Evolutionary conservation across 1,140 invertebrate genomes (phyloP).

Genomic region (Hormaphis cornu): DNA sequence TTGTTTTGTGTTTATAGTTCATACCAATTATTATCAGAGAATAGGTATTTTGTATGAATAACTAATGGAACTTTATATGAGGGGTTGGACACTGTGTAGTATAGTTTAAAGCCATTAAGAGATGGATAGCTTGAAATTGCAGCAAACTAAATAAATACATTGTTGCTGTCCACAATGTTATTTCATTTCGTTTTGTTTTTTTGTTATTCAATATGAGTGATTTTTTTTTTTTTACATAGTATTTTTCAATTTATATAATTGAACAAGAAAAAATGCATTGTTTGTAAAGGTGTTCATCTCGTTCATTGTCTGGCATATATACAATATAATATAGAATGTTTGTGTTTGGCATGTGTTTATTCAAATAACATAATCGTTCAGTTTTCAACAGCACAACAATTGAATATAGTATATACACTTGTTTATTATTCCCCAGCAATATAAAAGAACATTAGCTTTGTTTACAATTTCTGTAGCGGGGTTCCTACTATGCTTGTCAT

Average conservation of each 20-base stretch:
- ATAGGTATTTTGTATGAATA: neutral
- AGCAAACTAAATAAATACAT: neutral
- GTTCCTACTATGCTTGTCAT: conserved; percentile 17
- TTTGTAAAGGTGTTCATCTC: conserved; percentile 28
- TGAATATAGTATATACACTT: conserved; percentile 17
- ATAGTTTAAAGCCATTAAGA: neutral
- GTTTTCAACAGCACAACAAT: conserved; percentile 26
- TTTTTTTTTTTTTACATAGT: conserved; percentile 8
- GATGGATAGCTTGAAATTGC: neutral
- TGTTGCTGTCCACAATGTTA: neutral
- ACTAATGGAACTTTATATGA: neutral
- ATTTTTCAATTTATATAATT: conserved; percentile 32
- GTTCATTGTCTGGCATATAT: conserved; percentile 17
- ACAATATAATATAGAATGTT: neutral
- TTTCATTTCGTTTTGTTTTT: neutral
- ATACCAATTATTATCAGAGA: neutral
- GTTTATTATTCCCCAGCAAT: conserved; percentile 25
- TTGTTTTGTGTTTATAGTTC: no score
- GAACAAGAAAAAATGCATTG: conserved; percentile 26
- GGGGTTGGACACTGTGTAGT: no score
- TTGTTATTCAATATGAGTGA: neutral
- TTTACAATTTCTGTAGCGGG: conserved; percentile 24
- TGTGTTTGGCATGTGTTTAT: conserved; percentile 28
- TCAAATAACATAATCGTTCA: conserved; percentile 28
- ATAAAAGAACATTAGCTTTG: conserved; percentile 31